phyloP scores from a whole-genome alignment of 2,113 vertebrate species.

The Myxocyprinus asiaticus region DNA sequence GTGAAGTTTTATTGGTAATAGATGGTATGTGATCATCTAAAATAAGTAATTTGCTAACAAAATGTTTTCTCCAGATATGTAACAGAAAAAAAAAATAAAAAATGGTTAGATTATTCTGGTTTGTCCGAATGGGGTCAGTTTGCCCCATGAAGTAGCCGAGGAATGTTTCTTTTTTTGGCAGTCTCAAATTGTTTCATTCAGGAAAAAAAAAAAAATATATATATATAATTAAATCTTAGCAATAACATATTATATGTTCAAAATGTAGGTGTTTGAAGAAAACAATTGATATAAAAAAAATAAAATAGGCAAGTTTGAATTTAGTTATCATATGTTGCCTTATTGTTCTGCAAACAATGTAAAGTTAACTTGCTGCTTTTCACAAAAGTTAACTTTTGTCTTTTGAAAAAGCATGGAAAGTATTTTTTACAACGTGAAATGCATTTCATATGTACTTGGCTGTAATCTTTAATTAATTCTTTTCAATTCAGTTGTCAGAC shows the following conservation, averaged over 20 bases:
- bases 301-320: too few relatives aligned
- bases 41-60: too few relatives aligned
- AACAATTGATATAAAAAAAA: too few relatives aligned
- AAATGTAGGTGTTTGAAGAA: neutral
- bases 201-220: constrained; percentile 16
- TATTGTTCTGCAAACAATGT: too few relatives aligned
- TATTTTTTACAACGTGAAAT: too few relatives aligned
- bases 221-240: neutral
- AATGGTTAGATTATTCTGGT: too few relatives aligned
- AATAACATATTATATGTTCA: constrained; percentile 1
- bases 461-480: neutral
- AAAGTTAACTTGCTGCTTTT: neutral
- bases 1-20: constrained; percentile 9
- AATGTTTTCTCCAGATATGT: neutral
- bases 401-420: too few relatives aligned
- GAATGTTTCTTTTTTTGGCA: constrained; percentile 37
- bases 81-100: neutral
- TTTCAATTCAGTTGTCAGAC: too few relatives aligned
- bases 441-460: too few relatives aligned
- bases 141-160: constrained; percentile 16
- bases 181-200: constrained; percentile 42
- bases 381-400: neutral
- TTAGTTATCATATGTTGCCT: too few relatives aligned
- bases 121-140: constrained; percentile 18
- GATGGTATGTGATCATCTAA: neutral